These are phyloP conservation scores for Eleginops maclovinus DNA, from an alignment of 2,113 vertebrate genomes.

Conservation along the genomic window DNA sequence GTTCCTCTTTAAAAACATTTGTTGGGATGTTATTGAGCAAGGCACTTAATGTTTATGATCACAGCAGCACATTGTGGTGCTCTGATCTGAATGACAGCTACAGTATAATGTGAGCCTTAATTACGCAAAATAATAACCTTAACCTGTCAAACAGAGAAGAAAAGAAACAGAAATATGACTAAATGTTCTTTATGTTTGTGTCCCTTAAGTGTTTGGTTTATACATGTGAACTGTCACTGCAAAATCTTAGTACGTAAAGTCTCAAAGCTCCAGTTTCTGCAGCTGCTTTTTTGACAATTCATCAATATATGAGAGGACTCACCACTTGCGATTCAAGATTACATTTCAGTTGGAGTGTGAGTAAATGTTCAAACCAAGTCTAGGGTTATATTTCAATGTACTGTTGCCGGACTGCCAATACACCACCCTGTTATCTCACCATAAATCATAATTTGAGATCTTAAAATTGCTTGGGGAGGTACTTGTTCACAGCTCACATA, in stretches of 20 bases:
- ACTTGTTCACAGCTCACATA: background rate
- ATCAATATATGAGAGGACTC: constrained; percentile 8
- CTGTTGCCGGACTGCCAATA: constrained; percentile 27
- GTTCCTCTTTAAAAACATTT: background rate
- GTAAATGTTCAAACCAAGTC: constrained; percentile 32
- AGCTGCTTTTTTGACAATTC: background rate
- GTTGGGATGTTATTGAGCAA: background rate
- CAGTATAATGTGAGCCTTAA: background rate
- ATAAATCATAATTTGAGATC: constrained; percentile 35
- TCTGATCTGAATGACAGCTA: background rate
- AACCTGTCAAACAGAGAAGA: background rate
- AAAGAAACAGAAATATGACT: background rate
- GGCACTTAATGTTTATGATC: background rate
- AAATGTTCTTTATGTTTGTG: background rate
- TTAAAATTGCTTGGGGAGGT: constrained; percentile 8
- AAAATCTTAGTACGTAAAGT: background rate
- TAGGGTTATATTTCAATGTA: constrained; percentile 22
- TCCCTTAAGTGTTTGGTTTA: background rate
- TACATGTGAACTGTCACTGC: background rate
- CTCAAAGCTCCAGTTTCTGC: background rate
- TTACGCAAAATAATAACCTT: background rate
- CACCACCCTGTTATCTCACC: constrained; percentile 12
- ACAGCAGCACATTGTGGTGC: background rate
- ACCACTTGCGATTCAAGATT: background rate
- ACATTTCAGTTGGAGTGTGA: constrained; percentile 14